A percentile compares a stretch with the other conserved stretches of the same genome.
These are phyloP conservation scores for Vidua chalybeata DNA, from an alignment of 2,113 vertebrate species.

Conservation along the genomic window DNA sequence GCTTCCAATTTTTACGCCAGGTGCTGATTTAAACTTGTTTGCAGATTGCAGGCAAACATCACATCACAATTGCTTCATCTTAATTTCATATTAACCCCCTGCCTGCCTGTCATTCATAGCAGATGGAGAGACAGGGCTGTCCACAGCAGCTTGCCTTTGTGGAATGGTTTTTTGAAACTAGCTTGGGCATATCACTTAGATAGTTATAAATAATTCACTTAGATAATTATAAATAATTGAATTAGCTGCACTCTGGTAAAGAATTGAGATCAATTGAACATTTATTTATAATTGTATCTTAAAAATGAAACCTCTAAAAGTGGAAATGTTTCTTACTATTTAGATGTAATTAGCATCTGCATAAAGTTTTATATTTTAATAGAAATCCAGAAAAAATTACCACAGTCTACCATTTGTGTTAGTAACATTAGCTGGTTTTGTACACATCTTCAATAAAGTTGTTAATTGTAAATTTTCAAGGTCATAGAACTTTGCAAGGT, in stretches of 20 bases:
- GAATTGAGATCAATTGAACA: constrained; percentile 33
- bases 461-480: background rate
- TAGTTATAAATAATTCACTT: constrained; percentile 64
- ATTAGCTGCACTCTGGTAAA: constrained; percentile 54
- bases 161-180: constrained; percentile 45
- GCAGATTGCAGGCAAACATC: background rate
- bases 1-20: background rate
- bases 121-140: background rate
- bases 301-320: constrained; percentile 52
- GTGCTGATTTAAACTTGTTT: background rate
- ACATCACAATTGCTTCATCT: background rate
- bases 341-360: constrained; percentile 49
- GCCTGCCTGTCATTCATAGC: background rate
- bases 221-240: constrained; percentile 70
- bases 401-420: background rate
- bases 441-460: background rate
- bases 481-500: background rate
- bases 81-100: background rate
- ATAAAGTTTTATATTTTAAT: constrained; percentile 55
- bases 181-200: background rate
- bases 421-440: background rate
- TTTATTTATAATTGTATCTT: constrained; percentile 63
- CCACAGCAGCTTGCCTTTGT: background rate
- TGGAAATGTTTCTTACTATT: background rate
- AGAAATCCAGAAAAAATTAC: constrained; percentile 32